Base-by-base conservation (phyloP, 2,888 invertebrate genomes). In the Andricus quercusramuli region DNA sequence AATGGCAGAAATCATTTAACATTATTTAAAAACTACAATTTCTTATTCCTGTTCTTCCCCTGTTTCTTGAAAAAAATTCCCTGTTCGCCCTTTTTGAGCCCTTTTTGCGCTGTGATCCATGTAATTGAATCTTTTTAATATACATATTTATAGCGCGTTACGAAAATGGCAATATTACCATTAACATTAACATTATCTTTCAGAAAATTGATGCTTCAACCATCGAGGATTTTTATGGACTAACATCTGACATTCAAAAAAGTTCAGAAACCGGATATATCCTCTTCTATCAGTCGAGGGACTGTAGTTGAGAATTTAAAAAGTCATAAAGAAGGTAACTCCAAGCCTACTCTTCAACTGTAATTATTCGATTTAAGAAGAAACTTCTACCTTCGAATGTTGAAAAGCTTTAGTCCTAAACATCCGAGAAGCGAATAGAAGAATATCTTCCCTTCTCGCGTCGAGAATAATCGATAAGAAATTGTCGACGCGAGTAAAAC, bases 191-290 rank as follows among this genome's bases (percentile, higher is more conserved):
- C 8, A 47, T 86, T 85, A 85, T 82, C 85, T 94, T 95, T 22
- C 94, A 99, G 98, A 99, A 99, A 96, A 99, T 99, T 91, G 99
- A 99, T 93, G 98, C 99, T 79, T 98, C 99, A 81, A 97, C 98
- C 87, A 99, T 99, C 94, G 99, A 99, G 95, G 99, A 99, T 93
- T 99, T 99, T 94, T 99, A 99, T 94, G 99, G 99, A 91, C 96
- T 99, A 91, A 98, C 99, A 80, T 98, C 99, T 83, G 99, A 99
- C 93, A 97, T 98, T 92, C 99, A 99, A 93, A 99, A 99, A 94
- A 99, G 99, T 86, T 99, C 99, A 62, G 99, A 99, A 94, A 99
- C 99, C 79, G 99, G 99, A 89, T 99, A 99, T 94, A 99, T 99
- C 93, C 94, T 99, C 90, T 99, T 99, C 94, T 99, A 99, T 94